These are phyloP conservation scores for Meles meles DNA, from an alignment of 2,113 vertebrate species.

Conservation along the genomic window DNA sequence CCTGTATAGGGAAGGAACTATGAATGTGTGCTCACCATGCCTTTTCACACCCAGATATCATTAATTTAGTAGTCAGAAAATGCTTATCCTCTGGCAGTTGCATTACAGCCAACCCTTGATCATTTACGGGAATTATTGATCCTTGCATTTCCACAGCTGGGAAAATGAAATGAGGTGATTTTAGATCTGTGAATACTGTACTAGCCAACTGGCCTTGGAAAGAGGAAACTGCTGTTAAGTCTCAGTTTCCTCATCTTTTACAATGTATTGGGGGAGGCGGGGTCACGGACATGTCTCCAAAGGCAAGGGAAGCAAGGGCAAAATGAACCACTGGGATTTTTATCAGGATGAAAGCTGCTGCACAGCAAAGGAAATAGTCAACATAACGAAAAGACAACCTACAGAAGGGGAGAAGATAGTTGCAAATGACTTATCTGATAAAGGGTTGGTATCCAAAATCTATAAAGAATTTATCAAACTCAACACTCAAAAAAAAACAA, in stretches of 20 bases:
- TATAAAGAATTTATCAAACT: neutral
- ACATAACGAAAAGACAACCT: neutral
- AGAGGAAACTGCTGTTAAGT: neutral
- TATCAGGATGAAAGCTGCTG: neutral
- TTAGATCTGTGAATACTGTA: neutral
- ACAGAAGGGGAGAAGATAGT: neutral
- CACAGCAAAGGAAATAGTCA: neutral
- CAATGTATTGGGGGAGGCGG: neutral
- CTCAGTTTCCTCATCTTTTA: neutral
- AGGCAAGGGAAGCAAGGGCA: neutral
- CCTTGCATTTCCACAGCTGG: too few relatives aligned
- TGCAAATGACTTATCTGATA: neutral
- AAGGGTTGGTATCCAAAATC: neutral
- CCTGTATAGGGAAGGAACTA: neutral
- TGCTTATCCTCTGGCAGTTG: neutral
- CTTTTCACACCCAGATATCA: too few relatives aligned
- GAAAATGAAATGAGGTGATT: neutral
- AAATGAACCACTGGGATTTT: neutral
- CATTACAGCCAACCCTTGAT: neutral
- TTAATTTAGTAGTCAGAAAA: neutral
- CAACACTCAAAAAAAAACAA: neutral
- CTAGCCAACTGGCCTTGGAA: neutral
- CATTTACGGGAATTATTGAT: neutral
- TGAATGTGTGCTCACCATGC: neutral
- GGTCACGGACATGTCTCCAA: neutral